phyloP scores from a whole-genome alignment of 2,888 invertebrate species.

The Saturnia japonica region DNA sequence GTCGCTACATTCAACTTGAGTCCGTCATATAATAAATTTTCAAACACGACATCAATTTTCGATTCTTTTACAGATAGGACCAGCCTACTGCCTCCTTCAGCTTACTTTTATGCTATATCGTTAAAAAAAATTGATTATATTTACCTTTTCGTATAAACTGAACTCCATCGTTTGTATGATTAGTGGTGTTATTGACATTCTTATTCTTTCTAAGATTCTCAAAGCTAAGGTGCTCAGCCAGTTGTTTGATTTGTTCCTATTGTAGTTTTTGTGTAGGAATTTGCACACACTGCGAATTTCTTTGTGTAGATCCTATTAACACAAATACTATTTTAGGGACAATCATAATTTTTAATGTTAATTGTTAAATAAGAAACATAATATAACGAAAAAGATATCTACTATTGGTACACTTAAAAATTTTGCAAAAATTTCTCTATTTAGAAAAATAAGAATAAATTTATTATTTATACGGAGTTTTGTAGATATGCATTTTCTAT shows the following conservation, averaged over 20 bases:
- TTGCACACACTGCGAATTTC: constrained; percentile 73
- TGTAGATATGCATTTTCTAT: neutral
- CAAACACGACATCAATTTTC: neutral
- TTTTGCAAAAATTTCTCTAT: neutral
- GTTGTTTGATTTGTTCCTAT: constrained; percentile 61
- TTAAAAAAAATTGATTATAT: neutral
- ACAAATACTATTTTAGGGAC: constrained; percentile 2
- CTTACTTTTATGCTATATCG: neutral
- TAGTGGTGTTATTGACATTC: constrained; percentile 76
- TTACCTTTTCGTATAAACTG: constrained; percentile 74
- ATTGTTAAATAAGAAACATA: neutral
- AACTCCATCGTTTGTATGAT: constrained; percentile 45
- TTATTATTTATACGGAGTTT: neutral
- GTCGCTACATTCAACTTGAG: neutral
- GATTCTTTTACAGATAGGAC: neutral
- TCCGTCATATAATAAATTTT: neutral
- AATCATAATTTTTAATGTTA: neutral
- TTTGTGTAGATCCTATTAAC: constrained; percentile 70
- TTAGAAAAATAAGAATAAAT: neutral
- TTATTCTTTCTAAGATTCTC: constrained; percentile 81
- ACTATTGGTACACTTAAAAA: neutral
- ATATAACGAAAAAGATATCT: neutral
- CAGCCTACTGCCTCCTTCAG: neutral
- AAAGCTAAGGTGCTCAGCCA: constrained; percentile 82
- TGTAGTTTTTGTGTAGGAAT: constrained; percentile 73